Conservation (phyloP, 2,113 vertebrate species). For the Tetrao urogallus region DNA sequence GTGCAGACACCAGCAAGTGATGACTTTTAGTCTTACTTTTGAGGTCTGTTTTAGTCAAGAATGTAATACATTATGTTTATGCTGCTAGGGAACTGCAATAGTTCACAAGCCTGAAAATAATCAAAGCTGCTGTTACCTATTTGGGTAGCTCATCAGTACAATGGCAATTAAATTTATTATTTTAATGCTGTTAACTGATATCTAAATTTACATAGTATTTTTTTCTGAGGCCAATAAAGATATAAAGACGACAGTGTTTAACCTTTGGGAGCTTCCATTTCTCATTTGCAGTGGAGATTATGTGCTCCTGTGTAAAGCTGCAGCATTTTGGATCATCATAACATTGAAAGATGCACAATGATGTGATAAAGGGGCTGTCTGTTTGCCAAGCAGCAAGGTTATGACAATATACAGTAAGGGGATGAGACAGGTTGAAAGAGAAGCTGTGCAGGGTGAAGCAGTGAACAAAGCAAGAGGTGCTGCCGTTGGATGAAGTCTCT, state of each 20-base stretch:
- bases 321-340: rapidly evolving
- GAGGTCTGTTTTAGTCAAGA: background rate
- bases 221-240: background rate
- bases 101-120: background rate
- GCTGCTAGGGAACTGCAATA: background rate
- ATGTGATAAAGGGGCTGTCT: background rate
- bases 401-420: background rate
- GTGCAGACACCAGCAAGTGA: background rate
- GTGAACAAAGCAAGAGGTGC: background rate
- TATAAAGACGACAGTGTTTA: background rate
- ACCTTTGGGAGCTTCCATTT: background rate
- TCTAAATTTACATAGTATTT: background rate
- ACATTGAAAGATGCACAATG: rapidly evolving
- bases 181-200: background rate
- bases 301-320: background rate
- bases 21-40: background rate
- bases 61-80: background rate
- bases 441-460: background rate
- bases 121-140: background rate
- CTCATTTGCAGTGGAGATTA: background rate
- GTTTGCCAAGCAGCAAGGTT: background rate
- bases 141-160: background rate
- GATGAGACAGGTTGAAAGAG: background rate
- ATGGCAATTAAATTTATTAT: background rate
- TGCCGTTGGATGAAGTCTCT: rapidly evolving